Percentiles rank a stretch among this genome's conserved stretches.
phyloP scores from a whole-genome alignment of 1,140 invertebrate genomes.

The Plectrocnemia conspersa region DNA sequence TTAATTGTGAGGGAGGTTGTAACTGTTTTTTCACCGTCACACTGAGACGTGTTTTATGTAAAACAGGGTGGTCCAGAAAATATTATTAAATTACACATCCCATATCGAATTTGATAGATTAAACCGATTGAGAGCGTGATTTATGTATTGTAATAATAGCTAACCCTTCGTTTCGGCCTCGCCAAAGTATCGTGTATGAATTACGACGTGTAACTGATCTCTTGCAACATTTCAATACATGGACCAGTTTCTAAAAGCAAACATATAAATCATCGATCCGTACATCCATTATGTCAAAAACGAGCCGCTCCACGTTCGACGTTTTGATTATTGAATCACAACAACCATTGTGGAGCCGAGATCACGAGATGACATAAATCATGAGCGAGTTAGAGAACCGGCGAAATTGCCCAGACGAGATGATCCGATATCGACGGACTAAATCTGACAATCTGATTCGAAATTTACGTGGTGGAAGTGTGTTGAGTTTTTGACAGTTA shows the following conservation, averaged over 20 bases:
- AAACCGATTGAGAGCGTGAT: too few species aligned
- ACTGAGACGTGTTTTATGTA: not conserved
- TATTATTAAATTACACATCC: not conserved
- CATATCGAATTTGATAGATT: too few species aligned
- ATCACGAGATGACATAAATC: too few species aligned
- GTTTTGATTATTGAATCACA: too few species aligned
- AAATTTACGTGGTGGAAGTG: too few species aligned
- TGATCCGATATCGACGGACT: not conserved
- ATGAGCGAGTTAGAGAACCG: too few species aligned
- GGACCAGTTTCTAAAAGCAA: not conserved
- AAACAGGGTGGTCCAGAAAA: not conserved
- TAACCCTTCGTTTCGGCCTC: not conserved
- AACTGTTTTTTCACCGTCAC: not conserved
- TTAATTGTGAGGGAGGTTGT: not conserved
- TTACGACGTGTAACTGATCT: not conserved
- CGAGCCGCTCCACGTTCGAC: not conserved
- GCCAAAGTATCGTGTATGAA: too few species aligned
- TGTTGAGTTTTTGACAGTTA: too few species aligned
- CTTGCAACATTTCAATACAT: not conserved
- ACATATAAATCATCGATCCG: not conserved
- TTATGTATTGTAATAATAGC: too few species aligned
- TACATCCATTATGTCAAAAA: too few species aligned
- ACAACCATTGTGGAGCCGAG: too few species aligned
- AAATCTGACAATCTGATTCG: too few species aligned
- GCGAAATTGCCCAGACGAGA: constrained; percentile 10